These are phyloP conservation scores for Dicrurus megarhynchus DNA, from an alignment of 2,113 vertebrate genomes.

Conservation along the genomic window DNA sequence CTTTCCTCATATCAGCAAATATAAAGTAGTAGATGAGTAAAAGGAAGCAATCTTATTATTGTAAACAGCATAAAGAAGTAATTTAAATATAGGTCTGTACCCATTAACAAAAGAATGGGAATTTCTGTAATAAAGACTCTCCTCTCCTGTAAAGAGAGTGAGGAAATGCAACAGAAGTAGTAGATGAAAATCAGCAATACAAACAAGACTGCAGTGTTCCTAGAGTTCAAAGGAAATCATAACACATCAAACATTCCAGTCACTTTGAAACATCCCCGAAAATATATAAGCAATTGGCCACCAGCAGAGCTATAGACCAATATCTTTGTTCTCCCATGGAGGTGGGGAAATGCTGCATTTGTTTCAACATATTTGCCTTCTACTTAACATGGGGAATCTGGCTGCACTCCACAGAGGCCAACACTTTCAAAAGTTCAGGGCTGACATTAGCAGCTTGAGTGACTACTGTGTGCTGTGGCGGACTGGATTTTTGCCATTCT, in stretches of 20 bases:
- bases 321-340: slow-evolving; percentile 1
- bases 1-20: not conserved
- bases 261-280: not conserved
- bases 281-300: not conserved
- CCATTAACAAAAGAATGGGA: not conserved
- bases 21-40: not conserved
- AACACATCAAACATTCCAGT: not conserved
- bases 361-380: slow-evolving; percentile 5
- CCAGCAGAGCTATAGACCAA: not conserved
- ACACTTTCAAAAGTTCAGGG: not conserved
- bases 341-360: not conserved
- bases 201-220: not conserved
- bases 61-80: not conserved
- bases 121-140: not conserved
- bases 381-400: not conserved
- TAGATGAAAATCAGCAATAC: slow-evolving; percentile 3
- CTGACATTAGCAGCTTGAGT: not conserved
- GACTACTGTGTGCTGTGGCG: not conserved
- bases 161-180: not conserved
- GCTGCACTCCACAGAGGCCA: not conserved
- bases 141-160: not conserved
- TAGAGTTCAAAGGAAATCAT: slow-evolving; percentile 11
- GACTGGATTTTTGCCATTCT: not conserved
- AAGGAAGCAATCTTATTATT: not conserved
- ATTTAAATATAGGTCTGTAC: not conserved